phyloP scores from a whole-genome alignment of 2,113 vertebrate genomes.

The Isichthys henryi region DNA sequence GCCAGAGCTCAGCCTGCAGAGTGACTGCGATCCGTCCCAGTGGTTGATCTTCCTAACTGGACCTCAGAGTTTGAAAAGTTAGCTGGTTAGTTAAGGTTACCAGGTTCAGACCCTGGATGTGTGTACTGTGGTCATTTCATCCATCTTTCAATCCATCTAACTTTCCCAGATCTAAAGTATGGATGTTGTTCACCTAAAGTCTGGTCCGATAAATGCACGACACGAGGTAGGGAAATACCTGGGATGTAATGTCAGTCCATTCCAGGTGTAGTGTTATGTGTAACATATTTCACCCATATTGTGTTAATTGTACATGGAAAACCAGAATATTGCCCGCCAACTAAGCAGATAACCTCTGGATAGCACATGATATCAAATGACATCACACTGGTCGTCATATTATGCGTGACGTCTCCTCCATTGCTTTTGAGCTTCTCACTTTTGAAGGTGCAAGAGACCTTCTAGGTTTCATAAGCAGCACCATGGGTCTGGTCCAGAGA shows the following conservation, averaged over 20 bases:
- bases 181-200: not conserved
- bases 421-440: not conserved
- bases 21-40: not conserved
- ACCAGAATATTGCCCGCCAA: not conserved
- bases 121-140: not conserved
- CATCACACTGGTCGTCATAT: not conserved
- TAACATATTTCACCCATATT: not conserved
- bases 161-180: not conserved
- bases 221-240: not conserved
- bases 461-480: not conserved
- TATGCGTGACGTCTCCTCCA: not conserved
- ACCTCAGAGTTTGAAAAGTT: not conserved
- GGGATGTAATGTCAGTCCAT: not conserved
- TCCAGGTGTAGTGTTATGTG: not conserved
- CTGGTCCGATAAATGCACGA: not conserved
- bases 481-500: not conserved
- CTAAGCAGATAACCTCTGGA: not conserved
- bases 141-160: not conserved
- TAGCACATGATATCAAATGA: not conserved
- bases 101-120: not conserved
- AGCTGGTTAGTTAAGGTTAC: not conserved
- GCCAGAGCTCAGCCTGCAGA: not conserved
- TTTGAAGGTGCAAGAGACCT: not conserved
- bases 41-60: not conserved
- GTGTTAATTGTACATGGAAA: not conserved